A percentile compares a stretch with the other conserved stretches of the same genome.
Evolutionary conservation across 2,113 vertebrate genomes (phyloP).

Genomic region (Apus apus): DNA sequence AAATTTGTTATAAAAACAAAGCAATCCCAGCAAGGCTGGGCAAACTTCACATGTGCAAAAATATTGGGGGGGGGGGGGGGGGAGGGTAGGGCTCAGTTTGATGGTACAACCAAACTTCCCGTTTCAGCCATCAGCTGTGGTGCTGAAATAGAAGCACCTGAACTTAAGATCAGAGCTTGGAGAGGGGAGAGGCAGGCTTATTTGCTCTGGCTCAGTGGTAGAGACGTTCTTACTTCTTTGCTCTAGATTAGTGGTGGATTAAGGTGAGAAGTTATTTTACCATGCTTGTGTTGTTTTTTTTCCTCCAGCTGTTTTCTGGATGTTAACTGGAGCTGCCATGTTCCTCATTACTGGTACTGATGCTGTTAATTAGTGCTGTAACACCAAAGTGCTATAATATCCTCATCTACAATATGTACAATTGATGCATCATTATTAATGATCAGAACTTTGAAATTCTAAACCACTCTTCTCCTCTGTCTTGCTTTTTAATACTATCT

Average conservation of each 20-base stretch:
- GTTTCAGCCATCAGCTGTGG: background rate
- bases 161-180: background rate
- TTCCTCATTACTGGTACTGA: background rate
- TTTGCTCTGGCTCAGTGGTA: background rate
- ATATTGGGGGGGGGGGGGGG: background rate
- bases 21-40: background rate
- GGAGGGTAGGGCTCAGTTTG: background rate
- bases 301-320: background rate
- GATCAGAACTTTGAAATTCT: background rate
- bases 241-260: background rate
- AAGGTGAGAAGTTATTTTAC: background rate
- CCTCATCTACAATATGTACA: background rate
- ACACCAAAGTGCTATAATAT: background rate
- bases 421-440: background rate
- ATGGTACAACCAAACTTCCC: background rate
- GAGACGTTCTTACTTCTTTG: background rate
- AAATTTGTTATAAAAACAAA: background rate
- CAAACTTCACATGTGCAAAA: background rate
- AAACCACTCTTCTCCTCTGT: background rate
- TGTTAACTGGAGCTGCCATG: background rate
- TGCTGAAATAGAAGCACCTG: background rate
- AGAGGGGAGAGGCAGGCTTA: background rate
- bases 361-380: background rate
- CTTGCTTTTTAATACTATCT: background rate
- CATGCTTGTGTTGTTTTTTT: background rate